These are phyloP conservation scores for Mythimna pallens DNA, from an alignment of 2,888 invertebrate species.

Conservation along the genomic window DNA sequence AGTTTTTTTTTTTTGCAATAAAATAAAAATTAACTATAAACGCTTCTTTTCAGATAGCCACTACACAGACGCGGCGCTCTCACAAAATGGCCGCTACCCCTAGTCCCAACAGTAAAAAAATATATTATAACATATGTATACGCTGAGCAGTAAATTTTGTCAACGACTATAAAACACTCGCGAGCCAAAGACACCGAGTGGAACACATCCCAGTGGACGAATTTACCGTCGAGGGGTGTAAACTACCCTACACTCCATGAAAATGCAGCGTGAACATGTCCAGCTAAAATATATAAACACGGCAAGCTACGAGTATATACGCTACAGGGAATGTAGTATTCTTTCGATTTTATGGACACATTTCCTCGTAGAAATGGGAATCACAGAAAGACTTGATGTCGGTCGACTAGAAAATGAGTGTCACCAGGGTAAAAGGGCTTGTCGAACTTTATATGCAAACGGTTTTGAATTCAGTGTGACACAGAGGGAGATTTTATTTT, in stretches of 20 bases:
- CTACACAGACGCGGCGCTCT: not conserved
- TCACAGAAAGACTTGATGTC: constrained; percentile 24
- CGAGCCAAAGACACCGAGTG: constrained; percentile 50
- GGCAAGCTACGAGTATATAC: constrained; percentile 7
- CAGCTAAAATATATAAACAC: constrained; percentile 26
- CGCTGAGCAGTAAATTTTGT: constrained; percentile 55
- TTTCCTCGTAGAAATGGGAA: constrained; percentile 16
- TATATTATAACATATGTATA: constrained; percentile 22
- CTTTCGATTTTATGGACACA: constrained; percentile 44
- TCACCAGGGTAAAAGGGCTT: constrained; percentile 14
- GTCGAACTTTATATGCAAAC: constrained; percentile 21
- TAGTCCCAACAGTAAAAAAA: constrained; percentile 7
- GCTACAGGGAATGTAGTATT: constrained; percentile 14
- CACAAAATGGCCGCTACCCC: constrained; percentile 20
- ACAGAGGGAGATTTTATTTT: not conserved
- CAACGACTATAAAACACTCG: constrained; percentile 57
- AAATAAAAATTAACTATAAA: not conserved
- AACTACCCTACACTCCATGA: constrained; percentile 56
- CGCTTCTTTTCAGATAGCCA: not conserved
- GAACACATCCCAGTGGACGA: constrained; percentile 53
- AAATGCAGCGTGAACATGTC: constrained; percentile 57
- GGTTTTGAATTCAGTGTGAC: not conserved
- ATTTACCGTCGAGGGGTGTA: constrained; percentile 57
- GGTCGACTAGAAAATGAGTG: constrained; percentile 32
- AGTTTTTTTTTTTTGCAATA: not conserved